phyloP scores from a whole-genome alignment of 2,888 invertebrate species.

The Cancer borealis region DNA sequence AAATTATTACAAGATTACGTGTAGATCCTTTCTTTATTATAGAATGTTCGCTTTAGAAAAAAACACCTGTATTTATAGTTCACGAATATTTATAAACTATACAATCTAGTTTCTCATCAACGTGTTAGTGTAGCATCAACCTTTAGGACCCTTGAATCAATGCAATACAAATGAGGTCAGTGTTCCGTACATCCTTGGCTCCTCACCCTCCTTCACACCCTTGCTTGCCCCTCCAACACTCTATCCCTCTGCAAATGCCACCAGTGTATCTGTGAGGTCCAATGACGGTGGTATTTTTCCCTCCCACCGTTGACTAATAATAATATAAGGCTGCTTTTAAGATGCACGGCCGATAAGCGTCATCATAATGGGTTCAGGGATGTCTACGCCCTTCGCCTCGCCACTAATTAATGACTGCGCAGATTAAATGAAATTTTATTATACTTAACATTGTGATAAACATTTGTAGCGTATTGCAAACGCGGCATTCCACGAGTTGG shows the following conservation, averaged over 20 bases:
- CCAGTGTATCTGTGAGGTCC: not conserved
- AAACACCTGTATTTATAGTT: not conserved
- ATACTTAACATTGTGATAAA: conserved; percentile 47
- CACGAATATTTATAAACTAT: too few species aligned
- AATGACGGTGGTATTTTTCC: conserved; percentile 7
- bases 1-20: not conserved
- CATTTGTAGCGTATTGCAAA: conserved; percentile 31
- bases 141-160: too few species aligned
- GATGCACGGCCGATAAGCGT: conserved; percentile 43
- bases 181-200: not conserved
- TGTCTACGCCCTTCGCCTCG: conserved; percentile 27
- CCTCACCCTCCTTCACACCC: not conserved
- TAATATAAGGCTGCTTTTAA: conserved; percentile 50
- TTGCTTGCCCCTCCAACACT: not conserved
- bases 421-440: conserved; percentile 56
- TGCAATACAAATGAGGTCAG: not conserved
- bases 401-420: conserved; percentile 55
- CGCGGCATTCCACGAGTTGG: not conserved
- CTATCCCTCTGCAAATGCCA: not conserved
- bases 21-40: not conserved
- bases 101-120: too few species aligned
- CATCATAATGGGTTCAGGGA: conserved; percentile 47
- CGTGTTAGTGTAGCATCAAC: too few species aligned
- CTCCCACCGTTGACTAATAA: conserved; percentile 46
- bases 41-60: not conserved